Base-by-base conservation (phyloP, 2,113 vertebrate genomes). In the Pterophyllum scalare region DNA sequence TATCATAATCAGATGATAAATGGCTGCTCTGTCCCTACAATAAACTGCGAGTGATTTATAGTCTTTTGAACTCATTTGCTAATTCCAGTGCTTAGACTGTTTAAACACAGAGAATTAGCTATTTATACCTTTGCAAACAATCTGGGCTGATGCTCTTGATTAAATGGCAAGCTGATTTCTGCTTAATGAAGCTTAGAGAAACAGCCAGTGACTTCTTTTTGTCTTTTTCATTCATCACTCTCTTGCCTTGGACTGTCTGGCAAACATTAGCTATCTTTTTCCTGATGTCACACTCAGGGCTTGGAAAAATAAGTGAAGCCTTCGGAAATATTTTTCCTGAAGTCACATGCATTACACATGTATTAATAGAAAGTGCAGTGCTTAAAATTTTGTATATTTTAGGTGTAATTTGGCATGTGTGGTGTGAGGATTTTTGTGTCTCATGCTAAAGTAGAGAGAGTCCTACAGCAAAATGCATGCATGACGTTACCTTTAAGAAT, bases 1-100 rank as follows among this genome's bases (percentile, higher is more conserved):
- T 92, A 81, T 87, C 84, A 92, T 72, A 61, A 85, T 75, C 40
- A 56, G 46, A 82, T 94, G 91, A 92, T 89, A 85, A 91, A 94
- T 87, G 75, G 56, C 62, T 3, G 3, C 3, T 49, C n/a, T 24
- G 22, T 60, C 52, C 52, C 57, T 61, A 35, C 57, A 49, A 70
- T 64, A 89, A 82, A 75, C 82, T 19, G 61, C 56, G 81, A 38
- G 80, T 91, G 91, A 91, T 92, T 89, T 85, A 93, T 81, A 54
- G 85, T 40, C 17, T 24, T 61, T 83, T 80, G 79, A 82, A 64
- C 78, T 80, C 88, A 92, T 91, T 89, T 86, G 43, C 82, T 79
- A 76, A 84, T 77, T 87, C 80, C 79, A 85, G 81, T 40, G 76
- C 77, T 84, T 64, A 49, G 72, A 57, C 62, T 77, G 81, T 90